Evolutionary conservation across 1,140 invertebrate genomes (phyloP), one percentile per base, ranked within the genome.

Genomic region (Melipona quadrifasciata): DNA sequence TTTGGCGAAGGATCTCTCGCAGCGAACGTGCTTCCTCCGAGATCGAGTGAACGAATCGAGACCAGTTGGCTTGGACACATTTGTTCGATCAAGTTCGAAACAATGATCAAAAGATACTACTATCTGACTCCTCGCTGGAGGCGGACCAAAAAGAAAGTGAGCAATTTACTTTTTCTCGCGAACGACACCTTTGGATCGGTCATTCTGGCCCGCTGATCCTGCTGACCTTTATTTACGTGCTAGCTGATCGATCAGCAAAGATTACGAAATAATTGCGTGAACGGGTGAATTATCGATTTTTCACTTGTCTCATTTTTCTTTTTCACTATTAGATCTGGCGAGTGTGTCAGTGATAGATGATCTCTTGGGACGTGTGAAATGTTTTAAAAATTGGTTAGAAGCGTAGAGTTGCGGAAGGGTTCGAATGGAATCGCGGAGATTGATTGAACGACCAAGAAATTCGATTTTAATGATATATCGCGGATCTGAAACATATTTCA

Each of bases 211-310:
- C 67, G 82, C 16, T 82, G 80, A 57, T 76, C 80, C 21, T 5
- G 47, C 27, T 83, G 82, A 83, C 78, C 82, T 83, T 83, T 78
- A 78, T 76, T 19, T 58, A 76, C 74, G 55, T 71, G 67, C 67
- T 21, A 21, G 39, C 55, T 19, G 17, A 57, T 51, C 39, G 55
- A 31, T 53, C 68, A 53, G 34, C 31, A 61, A 53, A 47, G 55
- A 72, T 84, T 79, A 72, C 73, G 73, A 82, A 31, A n/a, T 24
- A 27, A 71, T 83, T 71, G 76, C 67, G 34, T 79, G 72, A 84
- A 67, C 21, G 51, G 51, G 47, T 70, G 77, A 31, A 77, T 64
- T 77, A 61, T 27, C 39, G 34, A 24, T 47, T 77, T 76, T 55
- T 6, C 21, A 19, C 2, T 47, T 0, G 12, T n/a, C 11, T n/a